Evolutionary conservation across 2,113 vertebrate species (phyloP), one percentile per base, ranked within the genome.

Genomic region (Otus sunia): DNA sequence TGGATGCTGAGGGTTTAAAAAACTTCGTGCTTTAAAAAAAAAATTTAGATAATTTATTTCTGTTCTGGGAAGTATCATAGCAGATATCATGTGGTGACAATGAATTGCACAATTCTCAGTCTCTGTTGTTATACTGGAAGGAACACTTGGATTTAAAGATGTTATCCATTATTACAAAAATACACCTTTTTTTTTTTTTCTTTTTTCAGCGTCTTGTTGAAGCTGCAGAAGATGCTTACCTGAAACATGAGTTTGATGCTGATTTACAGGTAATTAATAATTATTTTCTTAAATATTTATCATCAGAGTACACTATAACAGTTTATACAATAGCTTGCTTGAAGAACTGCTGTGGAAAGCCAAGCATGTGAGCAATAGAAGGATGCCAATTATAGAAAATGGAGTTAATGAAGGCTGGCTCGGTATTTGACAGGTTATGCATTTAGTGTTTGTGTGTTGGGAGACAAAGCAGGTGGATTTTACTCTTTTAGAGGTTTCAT

Each of bases 201-300:
- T 69, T 76, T 96, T 98, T 92, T 4, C 69, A 99, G 99, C 98
- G 99, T 64, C 98, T 99, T 53, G 99, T 99, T 29, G 99, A 99
- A 94, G 99, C 99, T 66, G 99, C 99, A 77, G 99, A 99, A 95
- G 99, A 99, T 87, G 99, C 99, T 60, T 99, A 99, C 73, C 97
- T 99, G 83, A 99, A 99, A 93, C 99, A 99, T 5, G 99, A 99
- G 69, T 99, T 99, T 92, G 99, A 99, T 95, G 99, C 99, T 84
- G 97, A 99, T 88, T 97, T 99, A 37, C 99, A 99, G 99, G 99
- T 99, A 98, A 98, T 49, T 68, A 95, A 50, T 68, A 76, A 56
- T 87, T 58, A 16, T 32, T 74, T 94, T 53, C 30, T 86, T 43
- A 22, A 53, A 36, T 47, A 59, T 69, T 88, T 90, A 15, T 63